Base-by-base conservation (phyloP, 2,888 invertebrate genomes). In the Pachymerium ferrugineum region DNA sequence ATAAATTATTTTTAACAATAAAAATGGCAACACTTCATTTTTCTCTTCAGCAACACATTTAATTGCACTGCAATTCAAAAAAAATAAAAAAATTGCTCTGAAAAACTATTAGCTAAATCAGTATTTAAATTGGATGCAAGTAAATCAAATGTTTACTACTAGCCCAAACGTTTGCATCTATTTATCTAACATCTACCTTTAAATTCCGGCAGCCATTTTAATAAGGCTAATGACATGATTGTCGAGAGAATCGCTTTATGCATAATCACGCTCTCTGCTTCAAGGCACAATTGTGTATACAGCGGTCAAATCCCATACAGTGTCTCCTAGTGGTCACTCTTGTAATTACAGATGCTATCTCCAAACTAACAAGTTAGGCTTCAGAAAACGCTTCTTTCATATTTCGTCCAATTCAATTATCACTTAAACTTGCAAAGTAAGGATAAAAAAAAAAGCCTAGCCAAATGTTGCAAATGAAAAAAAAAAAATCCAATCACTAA, bases 231-330 rank as follows among this genome's bases (percentile, higher is more conserved):
- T 54, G 54, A 54, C 54, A 22, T 54, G 54, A 54, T 54, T 54
- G 54, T 54, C 54, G 22, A 54, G 54, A 12, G 54, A 54, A 54
- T 54, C 54, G 54, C 54, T 54, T 54, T 54, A 54, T 54, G 54
- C 54, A 54, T 54, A 54, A 54, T 54, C 54, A 54, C 54, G 28
- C 54, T 12, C 54, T 25, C 25, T 22, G 54, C 54, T 54, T 54
- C 54, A 54, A 54, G 54, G 54, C 54, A 54, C 54, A 54, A 54
- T 54, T 54, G 54, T 54, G 54, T 54, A 54, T n/a, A 54, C 54
- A 54, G 54, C 54, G 54, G 54, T 54, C 54, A 54, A 54, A 54
- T 54, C 54, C 54, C 25, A 28, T 54, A 25, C 54, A 25, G 54
- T 54, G 28, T 54, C 54, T 54, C 28, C 28, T 54, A 54, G 54